Evolutionary conservation across 2,888 invertebrate genomes (phyloP), one percentile per base, ranked within the genome.

Genomic region (Acanthosepion pharaonis): DNA sequence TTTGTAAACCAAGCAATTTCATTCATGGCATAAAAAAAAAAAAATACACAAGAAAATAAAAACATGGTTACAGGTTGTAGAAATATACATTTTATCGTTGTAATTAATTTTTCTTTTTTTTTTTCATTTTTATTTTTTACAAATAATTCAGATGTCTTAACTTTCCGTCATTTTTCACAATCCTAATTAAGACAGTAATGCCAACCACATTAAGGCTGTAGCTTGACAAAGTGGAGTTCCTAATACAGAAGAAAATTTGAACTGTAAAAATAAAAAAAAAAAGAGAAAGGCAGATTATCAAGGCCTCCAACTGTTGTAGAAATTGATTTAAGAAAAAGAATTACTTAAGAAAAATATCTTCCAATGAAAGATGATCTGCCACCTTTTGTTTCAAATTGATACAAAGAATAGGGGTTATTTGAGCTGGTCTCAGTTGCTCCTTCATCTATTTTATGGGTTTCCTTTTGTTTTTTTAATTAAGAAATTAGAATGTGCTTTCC

Each of bases 1-100:
- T 23, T 28, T n/a, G 1, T 11, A 33, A 78, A 33, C n/a, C 6
- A 20, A 78, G 42, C 42, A 42, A 42, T 42, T 42, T 42, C 42
- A 42, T 42, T 42, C 42, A 42, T 42, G 42, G 42, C 42, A 42
- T 42, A 42, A 42, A 42, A 42, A 42, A 42, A 42, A 42, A 42
- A 42, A 42, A 42, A 42, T 42, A 42, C 42, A 15, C 9, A 78
- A n/a, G n/a, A 78, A 33, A n/a, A 78, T 33, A 33, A 78, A 78
- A 78, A n/a, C n/a, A 78, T n/a, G 78, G n/a, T 78, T 78, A 78
- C 78, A 78, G 78, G n/a, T 78, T 78, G 78, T 78, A 78, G 78
- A 78, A 78, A 78, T 78, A 78, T 78, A 78, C 78, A 78, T 78
- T 78, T 78, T 78, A 78, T 78, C 78, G 78, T 78, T 78, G 78